phyloP scores from a whole-genome alignment of 1,140 invertebrate genomes.

The Listronotus bonariensis region DNA sequence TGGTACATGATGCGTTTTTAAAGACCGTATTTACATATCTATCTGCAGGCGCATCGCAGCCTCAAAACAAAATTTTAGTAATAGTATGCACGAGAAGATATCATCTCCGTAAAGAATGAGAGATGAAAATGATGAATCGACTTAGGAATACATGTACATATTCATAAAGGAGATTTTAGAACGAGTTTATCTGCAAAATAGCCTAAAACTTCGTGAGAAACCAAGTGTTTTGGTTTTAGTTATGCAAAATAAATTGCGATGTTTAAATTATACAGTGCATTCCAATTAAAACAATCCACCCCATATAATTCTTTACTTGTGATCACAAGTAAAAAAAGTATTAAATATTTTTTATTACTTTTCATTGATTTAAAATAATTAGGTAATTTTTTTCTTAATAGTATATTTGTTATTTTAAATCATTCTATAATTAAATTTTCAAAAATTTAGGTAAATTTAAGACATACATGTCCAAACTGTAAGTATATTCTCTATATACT shows the following conservation, averaged over 20 bases:
- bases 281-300: too few relatives aligned
- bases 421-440: too few relatives aligned
- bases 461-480: too few relatives aligned
- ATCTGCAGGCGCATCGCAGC: conserved; percentile 27
- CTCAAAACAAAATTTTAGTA: conserved; percentile 14
- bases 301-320: too few relatives aligned
- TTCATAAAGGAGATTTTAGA: conserved; percentile 18
- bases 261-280: too few relatives aligned
- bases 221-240: background rate
- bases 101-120: conserved; percentile 11
- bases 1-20: conserved; percentile 35
- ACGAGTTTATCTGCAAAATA: background rate
- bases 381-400: too few relatives aligned
- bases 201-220: conserved; percentile 4
- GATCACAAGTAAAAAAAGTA: too few relatives aligned
- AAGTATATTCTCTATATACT: too few relatives aligned
- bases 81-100: conserved; percentile 22
- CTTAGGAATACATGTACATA: conserved; percentile 5
- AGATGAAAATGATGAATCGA: conserved; percentile 9
- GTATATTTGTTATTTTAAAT: too few relatives aligned
- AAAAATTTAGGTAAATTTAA: too few relatives aligned
- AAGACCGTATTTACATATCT: conserved; percentile 34
- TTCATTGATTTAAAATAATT: too few relatives aligned
- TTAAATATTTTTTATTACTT: too few relatives aligned
- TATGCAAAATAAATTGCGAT: background rate